phyloP scores from a whole-genome alignment of 2,113 vertebrate genomes.

The Brevimyrus niger region DNA sequence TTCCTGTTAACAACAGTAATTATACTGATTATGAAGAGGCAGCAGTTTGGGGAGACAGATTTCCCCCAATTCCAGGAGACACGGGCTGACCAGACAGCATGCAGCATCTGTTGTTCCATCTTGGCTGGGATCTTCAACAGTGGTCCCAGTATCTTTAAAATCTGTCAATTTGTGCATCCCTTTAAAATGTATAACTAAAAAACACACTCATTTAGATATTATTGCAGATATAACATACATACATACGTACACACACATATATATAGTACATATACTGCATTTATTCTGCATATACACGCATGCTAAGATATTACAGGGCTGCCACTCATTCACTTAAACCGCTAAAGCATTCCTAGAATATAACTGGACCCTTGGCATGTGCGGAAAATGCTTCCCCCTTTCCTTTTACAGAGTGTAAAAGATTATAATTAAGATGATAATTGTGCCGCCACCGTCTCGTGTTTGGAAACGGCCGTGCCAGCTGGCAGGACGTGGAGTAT shows the following conservation, averaged over 20 bases:
- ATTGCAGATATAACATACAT: background rate
- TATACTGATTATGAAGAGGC: background rate
- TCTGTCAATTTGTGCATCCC: background rate
- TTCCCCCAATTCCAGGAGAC: background rate
- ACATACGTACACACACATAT: background rate
- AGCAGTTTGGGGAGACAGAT: slow-evolving; percentile 8
- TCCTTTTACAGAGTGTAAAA: background rate
- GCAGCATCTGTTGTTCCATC: background rate
- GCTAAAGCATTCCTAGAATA: background rate
- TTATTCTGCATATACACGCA: background rate
- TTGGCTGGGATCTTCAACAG: background rate
- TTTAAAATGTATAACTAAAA: background rate
- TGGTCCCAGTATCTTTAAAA: background rate
- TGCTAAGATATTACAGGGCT: background rate
- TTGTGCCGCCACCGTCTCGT: slow-evolving; percentile 58
- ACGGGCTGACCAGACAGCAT: background rate
- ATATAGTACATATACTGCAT: background rate
- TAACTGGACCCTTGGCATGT: background rate
- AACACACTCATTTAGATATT: background rate
- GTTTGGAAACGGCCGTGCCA: slow-evolving; percentile 57
- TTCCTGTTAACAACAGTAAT: background rate
- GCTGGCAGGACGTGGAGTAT: slow-evolving; percentile 54
- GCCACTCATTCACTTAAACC: background rate
- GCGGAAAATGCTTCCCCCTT: background rate
- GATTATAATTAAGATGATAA: slow-evolving; percentile 55